Evolutionary conservation across 2,113 vertebrate species (phyloP).

Genomic region (Corythaixoides concolor): DNA sequence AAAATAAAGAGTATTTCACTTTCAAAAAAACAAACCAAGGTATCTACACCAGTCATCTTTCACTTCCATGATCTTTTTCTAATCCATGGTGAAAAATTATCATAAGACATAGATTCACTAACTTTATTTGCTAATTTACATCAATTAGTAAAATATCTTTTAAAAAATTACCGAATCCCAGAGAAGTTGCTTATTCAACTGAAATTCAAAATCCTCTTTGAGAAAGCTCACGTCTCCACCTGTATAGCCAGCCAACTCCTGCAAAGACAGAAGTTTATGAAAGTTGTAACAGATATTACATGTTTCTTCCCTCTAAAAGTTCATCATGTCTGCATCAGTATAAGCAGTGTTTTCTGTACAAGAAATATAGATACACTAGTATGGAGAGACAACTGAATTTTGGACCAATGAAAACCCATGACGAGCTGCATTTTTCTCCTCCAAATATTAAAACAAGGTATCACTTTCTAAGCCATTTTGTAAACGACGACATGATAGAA

Average conservation of each 20-base stretch:
- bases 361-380: neutral
- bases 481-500: neutral
- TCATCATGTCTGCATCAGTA: neutral
- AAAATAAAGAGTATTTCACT: neutral
- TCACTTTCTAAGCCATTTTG: neutral
- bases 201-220: slow-evolving; percentile 94
- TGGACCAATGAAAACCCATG: neutral
- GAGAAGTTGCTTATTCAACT: slow-evolving; percentile 85
- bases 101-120: neutral
- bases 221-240: slow-evolving; percentile 92
- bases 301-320: neutral
- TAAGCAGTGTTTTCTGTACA: neutral
- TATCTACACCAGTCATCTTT: neutral
- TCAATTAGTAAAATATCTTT: neutral
- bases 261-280: neutral
- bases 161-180: slow-evolving; percentile 84
- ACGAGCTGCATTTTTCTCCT: neutral
- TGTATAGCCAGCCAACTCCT: slow-evolving; percentile 94
- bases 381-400: neutral
- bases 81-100: neutral
- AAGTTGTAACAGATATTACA: neutral
- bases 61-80: neutral
- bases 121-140: neutral
- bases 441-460: neutral
- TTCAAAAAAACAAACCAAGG: neutral